Evolutionary conservation across 2,797 vertebrate genomes (phyloP), one percentile per base, ranked within the genome.

Genomic region (Myotis myotis): DNA sequence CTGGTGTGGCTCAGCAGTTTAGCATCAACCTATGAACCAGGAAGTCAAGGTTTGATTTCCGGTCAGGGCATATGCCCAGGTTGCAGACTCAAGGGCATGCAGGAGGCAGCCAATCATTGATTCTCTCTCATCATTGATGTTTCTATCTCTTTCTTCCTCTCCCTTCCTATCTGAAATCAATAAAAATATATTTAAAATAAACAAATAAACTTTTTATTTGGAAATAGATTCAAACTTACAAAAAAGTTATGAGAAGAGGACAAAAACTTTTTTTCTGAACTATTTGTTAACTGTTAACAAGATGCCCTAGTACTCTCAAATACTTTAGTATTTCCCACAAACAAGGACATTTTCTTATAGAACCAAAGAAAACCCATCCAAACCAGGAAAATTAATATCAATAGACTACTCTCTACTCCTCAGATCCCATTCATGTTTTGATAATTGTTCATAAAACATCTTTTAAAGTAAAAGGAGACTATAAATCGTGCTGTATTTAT

Each of bases 381-480:
- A 82, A 80, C 9, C 19, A 95, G 64, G 75, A 87, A 89, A 60
- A 60, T 49, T n/a, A 78, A 66, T 8, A 19, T 30, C 36, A 57
- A 25, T 23, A 81, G 11, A 16, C 38, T 44, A 78, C 8, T 33
- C 9, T 89, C 25, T 64, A 33, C 8, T 84, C 11, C 30, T 90
- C 19, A 28, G 47, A 90, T 6, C 72, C 72, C 51, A 84, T n/a
- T 93, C 22, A 68, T 7, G 8, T 81, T 88, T 75, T 84, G 13
- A 13, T 19, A 78, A 81, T 55, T 85, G 7, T 71, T 75, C 33
- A 33, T 28, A 51, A 53, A 36, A 2, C 0, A 5, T 55, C 12
- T 47, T 94, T 88, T 85, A 70, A 81, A 47, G 44, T 91, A 75
- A 95, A 80, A 88, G 28, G 33, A 84, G 8, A 87, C 4, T 55